phyloP scores from a whole-genome alignment of 2,797 vertebrate species.

The Phylloscopus collybita region DNA sequence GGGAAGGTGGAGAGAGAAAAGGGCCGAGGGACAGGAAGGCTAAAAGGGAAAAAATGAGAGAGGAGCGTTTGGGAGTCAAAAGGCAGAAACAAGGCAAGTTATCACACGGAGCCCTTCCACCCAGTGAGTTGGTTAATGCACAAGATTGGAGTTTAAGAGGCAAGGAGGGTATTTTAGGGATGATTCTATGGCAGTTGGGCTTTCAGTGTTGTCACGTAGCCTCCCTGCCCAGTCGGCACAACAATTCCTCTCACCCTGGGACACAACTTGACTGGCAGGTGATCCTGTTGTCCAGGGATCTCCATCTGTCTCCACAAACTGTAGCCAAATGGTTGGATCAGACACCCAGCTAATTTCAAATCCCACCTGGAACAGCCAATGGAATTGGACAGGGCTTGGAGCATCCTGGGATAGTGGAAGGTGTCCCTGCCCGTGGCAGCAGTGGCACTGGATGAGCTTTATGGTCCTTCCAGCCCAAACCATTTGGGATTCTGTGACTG shows the following conservation, averaged over 20 bases:
- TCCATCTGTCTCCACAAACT: background rate
- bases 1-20: conserved; percentile 15
- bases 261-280: background rate
- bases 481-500: background rate
- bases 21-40: background rate
- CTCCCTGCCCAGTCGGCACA: background rate
- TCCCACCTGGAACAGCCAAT: background rate
- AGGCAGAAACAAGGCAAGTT: background rate
- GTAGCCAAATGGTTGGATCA: background rate
- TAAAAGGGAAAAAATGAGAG: background rate
- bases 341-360: background rate
- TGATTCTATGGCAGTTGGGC: background rate
- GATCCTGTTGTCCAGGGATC: background rate
- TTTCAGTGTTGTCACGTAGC: background rate
- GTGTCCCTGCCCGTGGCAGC: background rate
- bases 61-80: background rate
- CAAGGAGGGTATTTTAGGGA: background rate
- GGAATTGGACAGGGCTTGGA: background rate
- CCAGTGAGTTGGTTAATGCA: background rate
- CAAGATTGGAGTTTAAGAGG: background rate
- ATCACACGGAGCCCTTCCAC: background rate
- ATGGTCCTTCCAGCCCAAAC: background rate
- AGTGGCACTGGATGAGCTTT: background rate
- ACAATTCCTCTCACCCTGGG: background rate
- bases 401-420: fast-evolving